These are phyloP conservation scores for Galaxea fascicularis DNA, from an alignment of 92 coral and sea anemone species.

Conservation along the genomic window DNA sequence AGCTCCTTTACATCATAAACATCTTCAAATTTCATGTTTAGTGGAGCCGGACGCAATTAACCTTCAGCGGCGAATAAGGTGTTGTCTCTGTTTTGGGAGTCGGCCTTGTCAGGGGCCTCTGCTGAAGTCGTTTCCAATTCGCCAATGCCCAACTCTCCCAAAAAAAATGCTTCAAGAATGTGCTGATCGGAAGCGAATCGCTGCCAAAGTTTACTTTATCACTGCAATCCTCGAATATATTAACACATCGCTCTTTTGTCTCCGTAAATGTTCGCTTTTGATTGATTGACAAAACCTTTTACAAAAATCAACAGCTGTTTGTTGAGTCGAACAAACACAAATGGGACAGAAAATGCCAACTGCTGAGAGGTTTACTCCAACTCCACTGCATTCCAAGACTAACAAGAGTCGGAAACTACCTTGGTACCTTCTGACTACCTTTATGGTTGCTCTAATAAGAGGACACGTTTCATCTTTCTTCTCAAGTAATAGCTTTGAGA, in stretches of 20 bases:
- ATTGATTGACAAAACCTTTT: conserved; percentile 52
- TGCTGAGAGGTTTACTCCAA: neutral
- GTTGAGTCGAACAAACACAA: conserved; percentile 51
- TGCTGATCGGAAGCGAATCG: conserved; percentile 8
- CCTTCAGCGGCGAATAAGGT: neutral
- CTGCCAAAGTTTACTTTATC: conserved; percentile 20
- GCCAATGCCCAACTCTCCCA: neutral
- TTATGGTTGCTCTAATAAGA: neutral
- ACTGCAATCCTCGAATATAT: conserved; percentile 36
- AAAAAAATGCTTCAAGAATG: conserved; percentile 43
- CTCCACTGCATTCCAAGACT: conserved; percentile 2
- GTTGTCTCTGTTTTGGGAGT: neutral
- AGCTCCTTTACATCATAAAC: conserved; percentile 82
- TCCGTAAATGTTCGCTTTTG: conserved; percentile 27
- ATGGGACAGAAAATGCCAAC: conserved; percentile 23
- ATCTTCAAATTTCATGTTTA: conserved; percentile 72
- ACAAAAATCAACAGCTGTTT: conserved; percentile 47
- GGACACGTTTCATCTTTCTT: neutral
- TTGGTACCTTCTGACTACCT: too few relatives aligned
- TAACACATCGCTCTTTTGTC: conserved; percentile 39
- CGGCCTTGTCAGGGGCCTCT: neutral
- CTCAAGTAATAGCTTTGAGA: neutral
- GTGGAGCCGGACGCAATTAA: conserved; percentile 7
- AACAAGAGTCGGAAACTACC: neutral
- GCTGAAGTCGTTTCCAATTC: neutral